phyloP scores from a whole-genome alignment of 1,140 invertebrate genomes.

The Drosophila ambigua region DNA sequence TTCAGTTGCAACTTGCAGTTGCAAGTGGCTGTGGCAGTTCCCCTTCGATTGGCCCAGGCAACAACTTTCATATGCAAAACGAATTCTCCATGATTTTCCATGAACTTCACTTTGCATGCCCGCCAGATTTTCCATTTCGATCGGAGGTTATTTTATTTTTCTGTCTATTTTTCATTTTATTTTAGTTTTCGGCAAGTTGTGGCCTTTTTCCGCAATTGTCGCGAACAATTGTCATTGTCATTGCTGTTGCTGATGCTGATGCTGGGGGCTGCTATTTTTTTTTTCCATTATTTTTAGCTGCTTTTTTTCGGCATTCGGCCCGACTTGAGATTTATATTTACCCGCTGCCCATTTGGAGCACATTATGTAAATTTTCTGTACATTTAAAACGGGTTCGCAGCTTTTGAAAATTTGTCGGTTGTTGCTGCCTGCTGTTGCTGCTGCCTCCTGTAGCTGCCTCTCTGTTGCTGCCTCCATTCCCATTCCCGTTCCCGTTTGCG shows the following conservation, averaged over 20 bases:
- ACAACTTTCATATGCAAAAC: slow-evolving; percentile 69
- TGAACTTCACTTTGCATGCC: slow-evolving; percentile 72
- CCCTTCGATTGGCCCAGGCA: slow-evolving; percentile 50
- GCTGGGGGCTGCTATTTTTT: slow-evolving; percentile 6
- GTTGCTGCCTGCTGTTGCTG: slow-evolving; percentile 29
- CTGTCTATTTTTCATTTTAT: background rate
- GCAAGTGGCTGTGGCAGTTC: slow-evolving; percentile 14
- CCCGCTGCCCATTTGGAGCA: slow-evolving; percentile 71
- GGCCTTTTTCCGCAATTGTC: slow-evolving; percentile 77
- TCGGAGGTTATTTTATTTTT: no score
- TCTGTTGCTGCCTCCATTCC: slow-evolving; percentile 19
- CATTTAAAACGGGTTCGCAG: slow-evolving; percentile 69
- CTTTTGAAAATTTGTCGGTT: slow-evolving; percentile 53
- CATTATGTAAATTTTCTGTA: slow-evolving; percentile 74
- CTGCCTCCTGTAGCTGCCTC: slow-evolving; percentile 18
- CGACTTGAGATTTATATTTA: slow-evolving; percentile 69
- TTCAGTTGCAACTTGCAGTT: slow-evolving; percentile 7
- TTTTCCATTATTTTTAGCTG: slow-evolving; percentile 21
- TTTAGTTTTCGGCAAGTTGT: slow-evolving; percentile 39
- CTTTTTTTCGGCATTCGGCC: slow-evolving; percentile 53
- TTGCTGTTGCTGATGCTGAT: slow-evolving; percentile 50
- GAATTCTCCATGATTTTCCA: slow-evolving; percentile 54
- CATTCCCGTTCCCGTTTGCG: slow-evolving; percentile 1
- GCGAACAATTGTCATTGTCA: slow-evolving; percentile 78
- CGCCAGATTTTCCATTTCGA: slow-evolving; percentile 23